phyloP scores from a whole-genome alignment of 2,888 invertebrate genomes.

The Hirtodrosophila alboralis region DNA sequence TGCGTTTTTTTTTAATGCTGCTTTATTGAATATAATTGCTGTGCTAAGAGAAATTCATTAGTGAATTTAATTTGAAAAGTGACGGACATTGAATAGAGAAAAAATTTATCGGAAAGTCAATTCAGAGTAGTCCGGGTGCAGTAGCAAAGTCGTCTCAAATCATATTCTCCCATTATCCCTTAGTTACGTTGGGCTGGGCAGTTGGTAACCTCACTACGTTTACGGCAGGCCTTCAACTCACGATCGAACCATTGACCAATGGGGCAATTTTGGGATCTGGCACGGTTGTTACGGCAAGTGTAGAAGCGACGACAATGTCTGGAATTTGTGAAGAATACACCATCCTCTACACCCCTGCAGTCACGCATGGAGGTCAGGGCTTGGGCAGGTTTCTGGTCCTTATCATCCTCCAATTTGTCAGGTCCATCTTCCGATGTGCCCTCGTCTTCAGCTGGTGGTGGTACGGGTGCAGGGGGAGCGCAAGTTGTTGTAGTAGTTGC shows the following conservation, averaged over 20 bases:
- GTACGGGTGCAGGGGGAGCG: too few species aligned
- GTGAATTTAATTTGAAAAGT: slow-evolving; percentile 10
- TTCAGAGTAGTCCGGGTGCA: slow-evolving; percentile 18
- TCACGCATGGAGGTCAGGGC: slow-evolving; percentile 24
- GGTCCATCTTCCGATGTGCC: too few species aligned
- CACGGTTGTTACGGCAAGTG: slow-evolving; percentile 47
- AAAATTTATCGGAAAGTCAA: slow-evolving; percentile 4
- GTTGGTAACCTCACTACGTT: slow-evolving; percentile 34
- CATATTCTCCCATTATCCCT: neutral
- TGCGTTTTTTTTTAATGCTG: slow-evolving; percentile 40
- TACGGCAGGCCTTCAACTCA: slow-evolving; percentile 43
- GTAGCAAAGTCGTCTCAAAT: neutral
- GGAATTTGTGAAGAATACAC: slow-evolving; percentile 40
- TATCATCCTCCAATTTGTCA: neutral
- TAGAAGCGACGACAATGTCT: slow-evolving; percentile 59
- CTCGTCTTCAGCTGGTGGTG: too few species aligned
- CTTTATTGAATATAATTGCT: slow-evolving; percentile 50
- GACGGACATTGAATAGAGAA: slow-evolving; percentile 10
- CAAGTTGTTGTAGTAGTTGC: neutral
- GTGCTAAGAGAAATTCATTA: slow-evolving; percentile 1
- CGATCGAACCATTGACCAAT: slow-evolving; percentile 56
- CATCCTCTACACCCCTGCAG: slow-evolving; percentile 44
- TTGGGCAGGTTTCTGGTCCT: slow-evolving; percentile 4
- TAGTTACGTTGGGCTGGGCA: slow-evolving; percentile 45
- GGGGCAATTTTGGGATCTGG: slow-evolving; percentile 43